Evolutionary conservation across 2,888 invertebrate species (phyloP).

Genomic region (Thymelicus sylvestris): DNA sequence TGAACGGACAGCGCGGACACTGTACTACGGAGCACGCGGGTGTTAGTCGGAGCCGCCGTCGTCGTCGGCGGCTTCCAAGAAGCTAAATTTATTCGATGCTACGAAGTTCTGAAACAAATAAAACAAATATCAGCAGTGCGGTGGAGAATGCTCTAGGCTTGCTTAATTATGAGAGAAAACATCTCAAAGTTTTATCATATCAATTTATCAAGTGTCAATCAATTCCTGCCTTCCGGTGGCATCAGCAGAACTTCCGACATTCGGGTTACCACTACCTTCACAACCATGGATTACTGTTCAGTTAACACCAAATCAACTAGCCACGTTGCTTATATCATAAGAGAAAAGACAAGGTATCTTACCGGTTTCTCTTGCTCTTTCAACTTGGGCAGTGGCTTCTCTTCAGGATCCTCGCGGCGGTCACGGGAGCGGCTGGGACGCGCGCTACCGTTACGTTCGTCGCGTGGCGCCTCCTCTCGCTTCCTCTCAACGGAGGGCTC

Average conservation of each 20-base stretch:
- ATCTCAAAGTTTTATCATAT: no score
- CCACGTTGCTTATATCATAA: background rate
- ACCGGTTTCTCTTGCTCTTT: slow-evolving; percentile 90
- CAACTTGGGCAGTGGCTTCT: slow-evolving; percentile 87
- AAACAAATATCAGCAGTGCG: slow-evolving; percentile 21
- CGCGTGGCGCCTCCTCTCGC: slow-evolving; percentile 28
- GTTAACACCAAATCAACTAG: no score
- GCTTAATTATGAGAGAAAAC: no score
- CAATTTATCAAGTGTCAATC: no score
- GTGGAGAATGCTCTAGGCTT: no score
- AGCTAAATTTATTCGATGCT: slow-evolving; percentile 91
- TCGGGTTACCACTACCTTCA: no score
- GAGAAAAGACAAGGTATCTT: slow-evolving; percentile 53
- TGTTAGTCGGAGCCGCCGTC: slow-evolving; percentile 78
- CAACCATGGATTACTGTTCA: no score
- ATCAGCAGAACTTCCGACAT: no score
- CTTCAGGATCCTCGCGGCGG: slow-evolving; percentile 59
- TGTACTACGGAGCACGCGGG: slow-evolving; percentile 56
- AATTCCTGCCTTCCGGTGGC: no score
- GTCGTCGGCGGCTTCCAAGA: slow-evolving; percentile 88
- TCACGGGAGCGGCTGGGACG: slow-evolving; percentile 65
- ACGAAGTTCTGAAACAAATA: slow-evolving; percentile 87
- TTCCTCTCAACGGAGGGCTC: slow-evolving; percentile 32
- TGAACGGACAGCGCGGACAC: slow-evolving; percentile 57
- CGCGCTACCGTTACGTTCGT: slow-evolving; percentile 62